Evolutionary conservation across 2,797 vertebrate species (phyloP).

Genomic region (Pipistrellus pipistrellus): DNA sequence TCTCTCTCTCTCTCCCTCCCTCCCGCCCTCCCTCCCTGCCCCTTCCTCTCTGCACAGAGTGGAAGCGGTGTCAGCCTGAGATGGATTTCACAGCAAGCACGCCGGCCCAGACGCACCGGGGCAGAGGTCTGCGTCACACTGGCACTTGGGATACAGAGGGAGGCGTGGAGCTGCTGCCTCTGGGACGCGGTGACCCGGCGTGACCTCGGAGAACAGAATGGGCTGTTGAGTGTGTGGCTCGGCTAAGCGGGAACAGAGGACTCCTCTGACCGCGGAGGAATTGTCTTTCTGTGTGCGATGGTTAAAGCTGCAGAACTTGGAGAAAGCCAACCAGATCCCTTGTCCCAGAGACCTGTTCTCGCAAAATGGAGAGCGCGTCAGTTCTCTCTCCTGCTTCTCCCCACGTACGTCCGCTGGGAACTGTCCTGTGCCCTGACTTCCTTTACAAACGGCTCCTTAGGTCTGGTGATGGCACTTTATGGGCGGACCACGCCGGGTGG

Average conservation of each 20-base stretch:
- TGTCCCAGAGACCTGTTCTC: slow-evolving; percentile 6
- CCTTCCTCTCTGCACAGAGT: neutral
- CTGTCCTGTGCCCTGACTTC: neutral
- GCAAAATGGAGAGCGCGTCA: neutral
- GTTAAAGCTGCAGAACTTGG: neutral
- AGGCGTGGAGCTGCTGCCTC: neutral
- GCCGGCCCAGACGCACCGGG: neutral
- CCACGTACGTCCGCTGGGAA: neutral
- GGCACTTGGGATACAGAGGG: slow-evolving; percentile 41
- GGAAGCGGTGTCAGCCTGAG: slow-evolving; percentile 51
- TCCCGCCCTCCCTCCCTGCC: too few species aligned
- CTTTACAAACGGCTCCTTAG: neutral
- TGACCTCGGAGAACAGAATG: neutral
- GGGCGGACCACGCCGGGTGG: neutral
- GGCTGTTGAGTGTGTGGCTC: neutral
- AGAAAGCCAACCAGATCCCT: neutral
- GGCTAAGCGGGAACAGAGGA: neutral
- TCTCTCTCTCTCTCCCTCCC: too few species aligned
- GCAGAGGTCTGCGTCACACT: slow-evolving; percentile 20
- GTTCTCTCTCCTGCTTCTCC: neutral
- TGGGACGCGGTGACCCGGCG: neutral
- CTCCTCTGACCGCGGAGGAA: neutral
- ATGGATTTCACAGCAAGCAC: slow-evolving; percentile 54
- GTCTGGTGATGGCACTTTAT: neutral
- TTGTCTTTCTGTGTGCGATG: neutral